These are phyloP conservation scores for Amphiprion ocellaris DNA, from an alignment of 2,113 vertebrate genomes.

Conservation along the genomic window DNA sequence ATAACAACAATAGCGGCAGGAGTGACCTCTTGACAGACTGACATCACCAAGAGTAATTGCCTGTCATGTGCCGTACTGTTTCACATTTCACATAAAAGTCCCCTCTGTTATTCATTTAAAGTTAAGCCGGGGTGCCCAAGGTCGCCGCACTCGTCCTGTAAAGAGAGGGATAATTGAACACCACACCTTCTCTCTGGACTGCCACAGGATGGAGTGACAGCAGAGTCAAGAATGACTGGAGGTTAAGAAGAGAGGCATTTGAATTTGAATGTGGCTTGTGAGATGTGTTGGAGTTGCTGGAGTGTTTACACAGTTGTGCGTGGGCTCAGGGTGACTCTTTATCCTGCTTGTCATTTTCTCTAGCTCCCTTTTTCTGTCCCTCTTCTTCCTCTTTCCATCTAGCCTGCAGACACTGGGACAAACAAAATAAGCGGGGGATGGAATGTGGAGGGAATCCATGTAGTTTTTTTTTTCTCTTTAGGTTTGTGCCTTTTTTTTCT, in stretches of 20 bases:
- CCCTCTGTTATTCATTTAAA: slow-evolving; percentile 67
- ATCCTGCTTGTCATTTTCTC: slow-evolving; percentile 38
- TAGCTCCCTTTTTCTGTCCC: background rate
- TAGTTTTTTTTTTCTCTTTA: background rate
- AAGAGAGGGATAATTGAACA: slow-evolving; percentile 72
- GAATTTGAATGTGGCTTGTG: slow-evolving; percentile 45
- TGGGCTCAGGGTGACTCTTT: slow-evolving; percentile 31
- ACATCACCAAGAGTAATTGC: slow-evolving; percentile 80
- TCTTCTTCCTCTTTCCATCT: slow-evolving; percentile 4
- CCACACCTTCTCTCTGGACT: slow-evolving; percentile 56
- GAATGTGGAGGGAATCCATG: background rate
- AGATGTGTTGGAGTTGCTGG: slow-evolving; percentile 22
- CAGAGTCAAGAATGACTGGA: slow-evolving; percentile 32
- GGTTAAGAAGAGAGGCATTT: slow-evolving; percentile 53
- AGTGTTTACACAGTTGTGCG: slow-evolving; percentile 31
- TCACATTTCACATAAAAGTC: slow-evolving; percentile 74
- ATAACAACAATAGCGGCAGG: slow-evolving; percentile 74
- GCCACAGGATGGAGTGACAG: slow-evolving; percentile 47
- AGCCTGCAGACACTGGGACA: background rate
- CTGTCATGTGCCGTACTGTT: slow-evolving; percentile 77
- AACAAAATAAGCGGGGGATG: background rate
- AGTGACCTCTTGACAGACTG: slow-evolving; percentile 73
- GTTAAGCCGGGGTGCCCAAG: slow-evolving; percentile 66
- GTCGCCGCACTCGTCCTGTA: slow-evolving; percentile 64
- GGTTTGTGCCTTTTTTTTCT: background rate